These are phyloP conservation scores for Scomber colias DNA, from an alignment of 2,113 vertebrate genomes.

Conservation along the genomic window DNA sequence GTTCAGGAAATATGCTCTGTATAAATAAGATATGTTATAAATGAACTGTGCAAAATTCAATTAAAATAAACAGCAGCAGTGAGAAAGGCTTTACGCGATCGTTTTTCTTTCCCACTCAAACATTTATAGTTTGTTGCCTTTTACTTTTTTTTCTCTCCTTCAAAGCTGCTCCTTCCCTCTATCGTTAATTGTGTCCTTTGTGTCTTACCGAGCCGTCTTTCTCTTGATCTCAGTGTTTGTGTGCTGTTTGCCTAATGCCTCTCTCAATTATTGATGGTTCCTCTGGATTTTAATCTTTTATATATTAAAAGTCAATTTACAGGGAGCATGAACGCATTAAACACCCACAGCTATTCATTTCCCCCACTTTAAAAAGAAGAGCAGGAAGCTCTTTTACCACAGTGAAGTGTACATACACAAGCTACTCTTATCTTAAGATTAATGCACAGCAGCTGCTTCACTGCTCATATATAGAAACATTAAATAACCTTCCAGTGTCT, in stretches of 20 bases:
- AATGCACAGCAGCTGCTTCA: constrained; percentile 30
- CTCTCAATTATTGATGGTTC: constrained; percentile 63
- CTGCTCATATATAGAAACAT: neutral
- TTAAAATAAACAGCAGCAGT: constrained; percentile 9
- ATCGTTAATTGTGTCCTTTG: constrained; percentile 51
- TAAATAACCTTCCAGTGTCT: neutral
- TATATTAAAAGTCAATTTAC: constrained; percentile 68
- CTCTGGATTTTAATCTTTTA: constrained; percentile 66
- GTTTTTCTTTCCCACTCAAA: constrained; percentile 23
- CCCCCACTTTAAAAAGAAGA: constrained; percentile 16
- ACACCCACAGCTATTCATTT: constrained; percentile 52
- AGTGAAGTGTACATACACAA: constrained; percentile 18
- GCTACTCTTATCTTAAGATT: constrained; percentile 19
- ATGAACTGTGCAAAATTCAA: constrained; percentile 20
- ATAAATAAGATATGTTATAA: constrained; percentile 6
- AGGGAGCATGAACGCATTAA: constrained; percentile 53
- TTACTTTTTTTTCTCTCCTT: constrained; percentile 25
- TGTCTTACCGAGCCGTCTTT: constrained; percentile 23
- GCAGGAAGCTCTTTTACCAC: constrained; percentile 15
- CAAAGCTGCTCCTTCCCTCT: constrained; percentile 37
- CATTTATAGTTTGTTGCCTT: constrained; percentile 35
- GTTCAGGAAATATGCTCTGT: constrained; percentile 7
- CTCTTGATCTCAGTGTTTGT: constrained; percentile 43
- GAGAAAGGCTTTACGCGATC: neutral
- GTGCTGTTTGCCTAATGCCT: constrained; percentile 56